Evolutionary conservation across 2,888 invertebrate species (phyloP).

Genomic region (Rhamnusium bicolor): DNA sequence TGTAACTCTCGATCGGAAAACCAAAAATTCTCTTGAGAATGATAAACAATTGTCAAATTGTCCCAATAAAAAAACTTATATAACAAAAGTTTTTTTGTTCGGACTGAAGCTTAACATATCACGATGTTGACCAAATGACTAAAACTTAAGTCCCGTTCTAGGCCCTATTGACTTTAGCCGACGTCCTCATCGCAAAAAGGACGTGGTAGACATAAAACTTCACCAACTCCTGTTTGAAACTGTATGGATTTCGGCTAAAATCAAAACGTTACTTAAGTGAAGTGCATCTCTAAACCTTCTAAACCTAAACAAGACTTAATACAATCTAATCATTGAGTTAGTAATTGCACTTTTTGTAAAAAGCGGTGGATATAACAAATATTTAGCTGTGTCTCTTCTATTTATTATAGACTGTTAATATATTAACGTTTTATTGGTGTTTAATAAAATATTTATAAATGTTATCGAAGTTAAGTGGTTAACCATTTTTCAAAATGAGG

Average conservation of each 20-base stretch:
- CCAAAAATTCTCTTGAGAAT: slow-evolving; percentile 61
- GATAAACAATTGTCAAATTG: slow-evolving; percentile 23
- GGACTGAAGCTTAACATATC: slow-evolving; percentile 44
- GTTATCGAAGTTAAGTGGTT: slow-evolving; percentile 56
- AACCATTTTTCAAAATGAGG: slow-evolving; percentile 61
- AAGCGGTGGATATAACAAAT: slow-evolving; percentile 48
- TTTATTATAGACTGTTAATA: slow-evolving; percentile 43
- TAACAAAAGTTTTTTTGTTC: slow-evolving; percentile 14
- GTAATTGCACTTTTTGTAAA: slow-evolving; percentile 25
- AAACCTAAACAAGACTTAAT: slow-evolving; percentile 39
- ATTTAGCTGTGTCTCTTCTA: slow-evolving; percentile 46
- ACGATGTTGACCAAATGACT: slow-evolving; percentile 47
- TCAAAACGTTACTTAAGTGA: slow-evolving; percentile 48
- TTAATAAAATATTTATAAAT: slow-evolving; percentile 45
- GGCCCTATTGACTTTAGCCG: slow-evolving; percentile 65
- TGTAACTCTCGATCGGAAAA: slow-evolving; percentile 33
- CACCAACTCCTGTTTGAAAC: slow-evolving; percentile 20
- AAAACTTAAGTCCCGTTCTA: slow-evolving; percentile 61
- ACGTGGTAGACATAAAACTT: slow-evolving; percentile 22
- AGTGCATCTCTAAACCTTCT: slow-evolving; percentile 36
- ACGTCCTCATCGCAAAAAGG: slow-evolving; percentile 40
- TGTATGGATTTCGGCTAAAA: slow-evolving; percentile 39
- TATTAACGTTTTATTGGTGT: slow-evolving; percentile 40
- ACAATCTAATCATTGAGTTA: slow-evolving; percentile 24
- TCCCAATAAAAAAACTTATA: slow-evolving; percentile 21